Conservation (phyloP, 2,113 vertebrate species). For the Choloepus hoffmanni region DNA sequence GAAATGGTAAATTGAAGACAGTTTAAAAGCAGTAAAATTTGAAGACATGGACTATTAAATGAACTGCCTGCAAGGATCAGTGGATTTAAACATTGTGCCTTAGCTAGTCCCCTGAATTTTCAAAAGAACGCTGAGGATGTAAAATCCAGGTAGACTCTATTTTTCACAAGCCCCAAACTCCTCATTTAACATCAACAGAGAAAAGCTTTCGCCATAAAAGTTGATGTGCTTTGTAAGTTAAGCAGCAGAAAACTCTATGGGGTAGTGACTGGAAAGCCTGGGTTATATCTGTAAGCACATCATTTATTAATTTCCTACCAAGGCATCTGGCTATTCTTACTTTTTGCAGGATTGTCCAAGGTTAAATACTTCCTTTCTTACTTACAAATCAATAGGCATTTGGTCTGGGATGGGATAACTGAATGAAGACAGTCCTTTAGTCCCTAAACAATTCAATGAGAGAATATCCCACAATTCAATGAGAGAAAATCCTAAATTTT, state of each 20-base stretch:
- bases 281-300: neutral
- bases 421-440: neutral
- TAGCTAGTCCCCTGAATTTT: slow-evolving; percentile 67
- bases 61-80: slow-evolving; percentile 75
- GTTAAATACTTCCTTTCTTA: neutral
- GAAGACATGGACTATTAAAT: slow-evolving; percentile 77
- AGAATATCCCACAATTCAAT: too few species aligned
- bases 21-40: slow-evolving; percentile 64
- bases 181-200: slow-evolving; percentile 68
- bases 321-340: neutral
- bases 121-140: slow-evolving; percentile 74
- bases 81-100: slow-evolving; percentile 71
- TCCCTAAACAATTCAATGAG: slow-evolving; percentile 47
- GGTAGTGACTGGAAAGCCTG: neutral
- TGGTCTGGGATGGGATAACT: neutral
- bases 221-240: neutral
- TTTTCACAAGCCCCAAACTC: slow-evolving; percentile 70
- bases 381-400: slow-evolving; percentile 43
- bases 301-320: slow-evolving; percentile 55
- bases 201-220: neutral
- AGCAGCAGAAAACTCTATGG: neutral
- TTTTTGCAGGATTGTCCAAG: slow-evolving; percentile 19
- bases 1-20: neutral
- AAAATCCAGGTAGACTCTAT: slow-evolving; percentile 69
- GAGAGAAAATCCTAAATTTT: neutral